Percentiles rank a stretch among this genome's conserved stretches.
phyloP scores from a whole-genome alignment of 2,888 invertebrate genomes.

The Phyto melanocephala region DNA sequence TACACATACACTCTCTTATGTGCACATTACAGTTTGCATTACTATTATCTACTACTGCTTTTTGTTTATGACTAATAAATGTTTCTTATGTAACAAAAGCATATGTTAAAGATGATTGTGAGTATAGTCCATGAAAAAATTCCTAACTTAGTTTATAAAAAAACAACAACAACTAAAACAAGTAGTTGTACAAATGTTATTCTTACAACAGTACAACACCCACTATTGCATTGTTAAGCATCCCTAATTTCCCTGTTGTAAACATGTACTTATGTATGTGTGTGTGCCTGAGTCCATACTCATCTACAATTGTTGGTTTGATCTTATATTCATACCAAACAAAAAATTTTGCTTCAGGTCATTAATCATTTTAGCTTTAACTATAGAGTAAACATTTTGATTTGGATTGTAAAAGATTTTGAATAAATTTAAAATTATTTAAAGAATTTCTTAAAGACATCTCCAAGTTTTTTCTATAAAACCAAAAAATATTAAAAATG shows the following conservation, averaged over 20 bases:
- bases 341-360: slow-evolving; percentile 36
- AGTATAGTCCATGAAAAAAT: neutral
- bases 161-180: neutral
- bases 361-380: slow-evolving; percentile 53
- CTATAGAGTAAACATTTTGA: neutral
- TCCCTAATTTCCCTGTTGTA: slow-evolving; percentile 1
- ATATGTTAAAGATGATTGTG: neutral
- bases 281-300: neutral
- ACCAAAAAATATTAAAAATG: no score
- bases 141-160: neutral
- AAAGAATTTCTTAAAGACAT: no score
- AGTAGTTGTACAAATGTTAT: no score
- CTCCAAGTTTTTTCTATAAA: no score
- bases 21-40: neutral
- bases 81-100: neutral
- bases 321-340: slow-evolving; percentile 18
- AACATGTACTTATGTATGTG: neutral
- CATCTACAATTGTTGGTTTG: neutral
- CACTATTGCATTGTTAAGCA: neutral
- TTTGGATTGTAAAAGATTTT: no score
- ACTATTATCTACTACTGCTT: neutral
- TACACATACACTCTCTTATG: neutral
- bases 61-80: slow-evolving; percentile 7
- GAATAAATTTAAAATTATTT: no score
- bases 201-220: neutral